Evolutionary conservation across 2,113 vertebrate species (phyloP).

Genomic region (Dascyllus trimaculatus): DNA sequence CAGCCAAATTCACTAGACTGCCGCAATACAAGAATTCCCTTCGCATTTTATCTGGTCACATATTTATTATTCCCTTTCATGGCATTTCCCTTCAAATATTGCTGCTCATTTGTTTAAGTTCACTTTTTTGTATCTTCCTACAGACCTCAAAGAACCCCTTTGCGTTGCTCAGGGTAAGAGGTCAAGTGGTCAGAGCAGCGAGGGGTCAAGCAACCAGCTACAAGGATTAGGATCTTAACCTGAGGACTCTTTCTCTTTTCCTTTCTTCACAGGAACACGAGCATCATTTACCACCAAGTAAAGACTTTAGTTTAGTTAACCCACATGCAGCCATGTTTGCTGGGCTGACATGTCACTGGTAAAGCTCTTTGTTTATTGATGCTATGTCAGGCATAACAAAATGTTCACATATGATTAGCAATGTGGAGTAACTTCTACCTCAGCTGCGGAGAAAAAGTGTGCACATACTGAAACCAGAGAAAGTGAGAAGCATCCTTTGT

Average conservation of each 20-base stretch:
- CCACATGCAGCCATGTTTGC: neutral
- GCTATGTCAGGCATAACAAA: neutral
- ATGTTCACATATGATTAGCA: neutral
- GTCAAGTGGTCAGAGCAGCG: slow-evolving; percentile 14
- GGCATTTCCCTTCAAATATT: no score
- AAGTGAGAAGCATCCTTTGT: slow-evolving; percentile 48
- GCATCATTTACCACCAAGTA: neutral
- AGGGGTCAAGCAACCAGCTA: neutral
- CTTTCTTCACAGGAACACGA: neutral
- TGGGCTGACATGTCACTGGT: no score
- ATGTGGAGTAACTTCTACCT: neutral
- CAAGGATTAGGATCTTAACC: neutral
- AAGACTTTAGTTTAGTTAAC: neutral
- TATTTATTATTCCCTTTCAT: no score
- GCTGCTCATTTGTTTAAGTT: no score
- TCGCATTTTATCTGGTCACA: no score
- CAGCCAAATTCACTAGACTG: no score
- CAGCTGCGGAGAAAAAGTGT: neutral
- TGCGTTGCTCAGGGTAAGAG: slow-evolving; percentile 10
- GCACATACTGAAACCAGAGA: neutral
- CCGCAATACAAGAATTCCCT: no score
- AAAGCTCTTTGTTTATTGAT: neutral
- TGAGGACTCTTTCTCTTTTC: neutral
- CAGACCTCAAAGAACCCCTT: neutral
- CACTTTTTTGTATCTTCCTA: neutral